Evolutionary conservation across 2,797 vertebrate species (phyloP), one percentile per base, ranked within the genome.

Genomic region (Semaprochilodus insignis): DNA sequence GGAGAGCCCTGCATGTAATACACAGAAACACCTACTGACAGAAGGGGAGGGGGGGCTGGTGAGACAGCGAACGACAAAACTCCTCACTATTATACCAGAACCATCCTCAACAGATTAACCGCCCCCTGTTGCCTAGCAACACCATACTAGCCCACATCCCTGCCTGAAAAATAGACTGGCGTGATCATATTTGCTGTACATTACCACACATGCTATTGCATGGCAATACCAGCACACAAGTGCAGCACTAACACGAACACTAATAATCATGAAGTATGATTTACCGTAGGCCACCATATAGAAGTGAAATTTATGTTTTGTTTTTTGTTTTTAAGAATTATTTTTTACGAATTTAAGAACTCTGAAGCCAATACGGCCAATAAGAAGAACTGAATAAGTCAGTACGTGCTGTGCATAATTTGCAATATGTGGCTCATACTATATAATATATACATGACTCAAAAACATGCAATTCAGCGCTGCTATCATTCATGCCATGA

Each of bases 71-170:
- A 73, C 55, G 16, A 44, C 73, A 76, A 73, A 71, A 78, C 81
- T 83, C 82, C 76, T 80, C 67, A 79, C 81, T 77, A 77, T 84
- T 81, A 85, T 79, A 84, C 75, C 60, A 81, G 84, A 73, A 84
- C 75, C 66, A 78, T 80, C 77, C 44, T 62, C 81, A 80, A 69
- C 66, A 74, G 71, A 84, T 82, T 83, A 82, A 63, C 74, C 60
- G 71, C 69, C 75, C 74, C 76, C 55, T 80, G 88, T 90, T 89
- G 83, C 88, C 78, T 83, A 80, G 88, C 88, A 90, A 91, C 88
- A 77, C 73, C 55, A 60, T 76, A 65, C 40, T 71, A 79, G 75
- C 54, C 67, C 55, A 40, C 73, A 54, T 70, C 52, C 34, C 25
- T 76, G 55, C 51, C 27, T 78, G 77, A 65, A 63, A 63, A 55